Evolutionary conservation across 2,888 invertebrate species (phyloP), one percentile per base, ranked within the genome.

Genomic region (Drosophila trichaetosa): DNA sequence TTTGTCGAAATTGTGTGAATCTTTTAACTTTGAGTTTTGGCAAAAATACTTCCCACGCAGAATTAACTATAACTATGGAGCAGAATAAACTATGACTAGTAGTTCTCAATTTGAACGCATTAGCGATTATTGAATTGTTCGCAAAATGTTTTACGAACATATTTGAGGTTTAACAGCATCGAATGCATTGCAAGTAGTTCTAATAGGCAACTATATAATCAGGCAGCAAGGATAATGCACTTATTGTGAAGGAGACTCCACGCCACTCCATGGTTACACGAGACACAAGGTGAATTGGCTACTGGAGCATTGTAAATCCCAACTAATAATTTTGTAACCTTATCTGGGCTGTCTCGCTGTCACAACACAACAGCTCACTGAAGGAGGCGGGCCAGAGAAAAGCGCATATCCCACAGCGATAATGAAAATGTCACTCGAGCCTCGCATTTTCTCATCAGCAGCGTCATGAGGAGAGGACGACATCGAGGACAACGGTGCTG

Each of bases 341-440:
- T 89, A 90, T 88, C 89, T 89, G 78, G 58, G 63, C 46, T 85
- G 82, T 70, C 82, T 72, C 80, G 76, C 75, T 83, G 81, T 80
- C 85, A 83, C 73, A 69, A 48, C 68, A 71, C 40, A 29, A 24
- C 40, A 21, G 31, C 16, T 16, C 27, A 38, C 48, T 11, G 4
- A 8, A 7, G 46, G 38, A 13, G 56, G 52, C 46, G 42, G 54
- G 67, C 46, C 66, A 59, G 67, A 79, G 84, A 74, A 78, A 82
- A 78, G 82, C 82, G 83, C 88, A 90, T 85, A 89, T 83, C 83
- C 87, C 87, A 85, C 87, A 87, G 89, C 90, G 89, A 91, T 91
- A 91, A 91, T 91, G 91, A 91, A 91, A 91, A 90, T 91, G 91
- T 91, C 91, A 91, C 90, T 89, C 87, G 89, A 91, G 91, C 90